phyloP scores from a whole-genome alignment of 1,140 invertebrate species.

The Maniola jurtina region DNA sequence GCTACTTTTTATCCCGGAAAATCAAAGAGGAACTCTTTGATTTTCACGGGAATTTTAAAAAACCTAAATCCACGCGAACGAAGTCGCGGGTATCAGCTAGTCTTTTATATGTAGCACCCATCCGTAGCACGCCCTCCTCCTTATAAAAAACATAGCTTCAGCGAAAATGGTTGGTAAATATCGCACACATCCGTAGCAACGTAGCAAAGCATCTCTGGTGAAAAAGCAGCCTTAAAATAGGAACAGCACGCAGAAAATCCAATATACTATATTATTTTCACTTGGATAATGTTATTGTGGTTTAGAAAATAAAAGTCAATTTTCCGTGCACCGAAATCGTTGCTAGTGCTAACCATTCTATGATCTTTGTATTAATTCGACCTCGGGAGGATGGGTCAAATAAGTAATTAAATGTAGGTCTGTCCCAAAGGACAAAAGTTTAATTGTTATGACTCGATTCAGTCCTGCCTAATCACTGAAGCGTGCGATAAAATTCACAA shows the following conservation, averaged over 20 bases:
- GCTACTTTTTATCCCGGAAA: too few relatives aligned
- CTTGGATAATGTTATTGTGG: not conserved
- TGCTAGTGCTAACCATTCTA: not conserved
- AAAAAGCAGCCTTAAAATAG: not conserved
- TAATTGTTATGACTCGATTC: constrained; percentile 42
- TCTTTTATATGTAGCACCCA: too few relatives aligned
- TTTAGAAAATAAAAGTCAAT: not conserved
- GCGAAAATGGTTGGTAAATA: too few relatives aligned
- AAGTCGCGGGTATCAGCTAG: too few relatives aligned
- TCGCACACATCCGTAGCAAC: too few relatives aligned
- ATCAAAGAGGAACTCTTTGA: too few relatives aligned
- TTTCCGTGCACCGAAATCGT: not conserved
- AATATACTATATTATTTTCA: not conserved
- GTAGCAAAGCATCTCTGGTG: too few relatives aligned
- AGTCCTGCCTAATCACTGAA: constrained; percentile 31
- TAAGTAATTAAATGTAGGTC: constrained; percentile 52
- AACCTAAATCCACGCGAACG: too few relatives aligned
- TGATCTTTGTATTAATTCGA: not conserved
- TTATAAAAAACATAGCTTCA: too few relatives aligned
- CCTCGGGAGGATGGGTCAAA: constrained; percentile 37
- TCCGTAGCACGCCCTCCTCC: too few relatives aligned
- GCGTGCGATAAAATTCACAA: constrained; percentile 31
- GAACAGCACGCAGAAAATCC: not conserved
- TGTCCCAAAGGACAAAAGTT: constrained; percentile 35
- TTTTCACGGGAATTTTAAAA: too few relatives aligned